Conservation (phyloP, 2,113 vertebrate species). For the Copsychus sechellarum region DNA sequence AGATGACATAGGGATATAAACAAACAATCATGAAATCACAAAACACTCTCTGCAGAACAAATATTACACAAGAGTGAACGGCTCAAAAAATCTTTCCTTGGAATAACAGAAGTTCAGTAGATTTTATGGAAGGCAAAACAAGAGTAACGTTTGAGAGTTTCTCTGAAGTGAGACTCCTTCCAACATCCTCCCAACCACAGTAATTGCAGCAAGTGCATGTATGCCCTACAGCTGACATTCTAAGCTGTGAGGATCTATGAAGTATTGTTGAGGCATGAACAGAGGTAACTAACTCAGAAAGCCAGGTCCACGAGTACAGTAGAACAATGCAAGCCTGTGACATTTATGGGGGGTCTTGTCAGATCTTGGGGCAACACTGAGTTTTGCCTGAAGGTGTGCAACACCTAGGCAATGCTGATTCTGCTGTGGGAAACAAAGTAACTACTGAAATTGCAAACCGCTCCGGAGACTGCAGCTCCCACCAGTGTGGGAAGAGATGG, state of each 20-base stretch:
- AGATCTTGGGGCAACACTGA: background rate
- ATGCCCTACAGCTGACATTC: background rate
- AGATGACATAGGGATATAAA: background rate
- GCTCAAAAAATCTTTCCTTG: background rate
- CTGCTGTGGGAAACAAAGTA: background rate
- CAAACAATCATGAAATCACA: background rate
- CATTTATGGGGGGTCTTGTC: background rate
- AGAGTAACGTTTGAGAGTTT: background rate
- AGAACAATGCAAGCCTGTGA: background rate
- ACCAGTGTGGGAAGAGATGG: background rate
- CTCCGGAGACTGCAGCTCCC: background rate
- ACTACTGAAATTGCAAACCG: background rate
- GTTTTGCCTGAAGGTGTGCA: background rate
- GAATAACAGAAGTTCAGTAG: background rate
- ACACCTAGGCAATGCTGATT: background rate
- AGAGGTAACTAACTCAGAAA: background rate
- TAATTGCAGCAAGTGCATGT: background rate
- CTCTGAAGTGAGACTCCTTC: background rate
- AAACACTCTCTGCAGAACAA: background rate
- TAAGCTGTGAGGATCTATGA: background rate
- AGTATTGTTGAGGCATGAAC: background rate
- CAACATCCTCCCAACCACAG: background rate
- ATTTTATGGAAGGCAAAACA: background rate
- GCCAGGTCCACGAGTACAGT: no score
- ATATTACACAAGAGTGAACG: background rate